Conservation (phyloP, 92 coral and sea anemone genomes). For the Palythoa heliodiscus region DNA sequence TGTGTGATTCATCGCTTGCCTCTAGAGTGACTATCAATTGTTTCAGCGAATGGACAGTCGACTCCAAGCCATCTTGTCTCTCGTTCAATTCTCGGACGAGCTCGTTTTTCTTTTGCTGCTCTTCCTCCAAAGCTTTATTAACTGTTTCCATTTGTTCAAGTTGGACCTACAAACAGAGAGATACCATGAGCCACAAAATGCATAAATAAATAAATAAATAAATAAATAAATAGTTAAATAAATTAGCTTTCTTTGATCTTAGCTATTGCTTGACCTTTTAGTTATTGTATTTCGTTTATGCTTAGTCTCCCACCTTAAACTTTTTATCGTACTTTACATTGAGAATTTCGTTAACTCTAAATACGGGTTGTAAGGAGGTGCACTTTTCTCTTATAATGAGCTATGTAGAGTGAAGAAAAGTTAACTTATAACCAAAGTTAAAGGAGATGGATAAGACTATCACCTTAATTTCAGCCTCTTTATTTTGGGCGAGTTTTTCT, state of each 20-base stretch:
- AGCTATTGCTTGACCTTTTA: too few species aligned
- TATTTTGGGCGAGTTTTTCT: constrained; percentile 37
- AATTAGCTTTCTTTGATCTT: too few species aligned
- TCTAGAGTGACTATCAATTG: constrained; percentile 50
- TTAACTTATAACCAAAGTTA: not conserved
- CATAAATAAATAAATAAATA: too few species aligned
- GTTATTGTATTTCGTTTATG: too few species aligned
- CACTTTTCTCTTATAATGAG: too few species aligned
- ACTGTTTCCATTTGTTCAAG: constrained; percentile 58
- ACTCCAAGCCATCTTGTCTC: constrained; percentile 49
- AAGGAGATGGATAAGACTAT: not conserved
- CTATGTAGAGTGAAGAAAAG: too few species aligned
- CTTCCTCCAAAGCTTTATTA: constrained; percentile 49
- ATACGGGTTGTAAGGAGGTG: too few species aligned
- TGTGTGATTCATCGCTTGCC: constrained; percentile 58
- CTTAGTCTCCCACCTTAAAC: too few species aligned
- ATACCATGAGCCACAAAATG: not conserved
- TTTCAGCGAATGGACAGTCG: constrained; percentile 47
- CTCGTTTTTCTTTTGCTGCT: constrained; percentile 59
- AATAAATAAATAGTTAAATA: too few species aligned
- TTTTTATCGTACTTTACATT: too few species aligned
- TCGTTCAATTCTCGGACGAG: constrained; percentile 4
- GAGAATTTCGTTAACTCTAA: too few species aligned
- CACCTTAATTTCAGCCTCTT: constrained; percentile 43
- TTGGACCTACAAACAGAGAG: constrained; percentile 5